These are phyloP conservation scores for Esox lucius DNA, from an alignment of 2,797 vertebrate species.

Conservation along the genomic window DNA sequence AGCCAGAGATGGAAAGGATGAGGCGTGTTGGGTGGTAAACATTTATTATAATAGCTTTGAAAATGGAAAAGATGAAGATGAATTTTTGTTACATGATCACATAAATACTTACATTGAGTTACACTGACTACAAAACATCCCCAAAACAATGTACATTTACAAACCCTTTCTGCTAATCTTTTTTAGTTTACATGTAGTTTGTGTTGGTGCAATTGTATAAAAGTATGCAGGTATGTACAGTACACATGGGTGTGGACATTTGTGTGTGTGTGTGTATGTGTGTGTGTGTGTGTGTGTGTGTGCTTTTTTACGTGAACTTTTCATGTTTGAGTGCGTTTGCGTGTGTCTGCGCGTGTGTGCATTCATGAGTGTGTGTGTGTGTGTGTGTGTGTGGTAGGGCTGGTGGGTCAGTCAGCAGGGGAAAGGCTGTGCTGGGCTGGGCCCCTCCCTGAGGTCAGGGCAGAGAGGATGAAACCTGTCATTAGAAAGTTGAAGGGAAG, in stretches of 20 bases:
- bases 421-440: conserved; percentile 63
- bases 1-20: background rate
- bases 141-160: background rate
- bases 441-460: conserved; percentile 66
- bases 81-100: background rate
- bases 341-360: conserved; percentile 12
- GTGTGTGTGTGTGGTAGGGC: conserved; percentile 41
- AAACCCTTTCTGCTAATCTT: background rate
- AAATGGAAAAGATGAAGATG: background rate
- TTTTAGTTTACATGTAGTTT: background rate
- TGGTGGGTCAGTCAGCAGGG: conserved; percentile 52
- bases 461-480: conserved; percentile 83
- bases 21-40: background rate
- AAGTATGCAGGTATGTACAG: no score
- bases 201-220: background rate
- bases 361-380: conserved; percentile 47
- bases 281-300: conserved; percentile 37
- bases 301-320: background rate
- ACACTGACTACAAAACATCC: background rate
- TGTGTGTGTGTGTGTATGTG: conserved; percentile 30
- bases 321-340: background rate
- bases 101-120: background rate
- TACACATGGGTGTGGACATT: background rate
- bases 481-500: conserved; percentile 80
- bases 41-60: background rate